Evolutionary conservation across 2,113 vertebrate species (phyloP).

Genomic region (Hypanus sabinus): DNA sequence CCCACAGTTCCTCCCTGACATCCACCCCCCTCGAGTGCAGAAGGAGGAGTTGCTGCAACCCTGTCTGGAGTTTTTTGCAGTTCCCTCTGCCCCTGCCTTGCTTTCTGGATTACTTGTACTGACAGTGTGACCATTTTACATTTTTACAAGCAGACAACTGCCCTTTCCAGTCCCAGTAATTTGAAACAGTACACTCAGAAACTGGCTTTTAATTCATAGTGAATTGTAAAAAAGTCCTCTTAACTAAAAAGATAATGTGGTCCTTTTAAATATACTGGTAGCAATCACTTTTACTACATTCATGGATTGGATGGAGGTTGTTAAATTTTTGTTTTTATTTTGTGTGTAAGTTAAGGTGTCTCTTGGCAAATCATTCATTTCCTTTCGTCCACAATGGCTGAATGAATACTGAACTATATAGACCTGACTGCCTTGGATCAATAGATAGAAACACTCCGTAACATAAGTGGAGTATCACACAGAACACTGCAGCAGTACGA

Average conservation of each 20-base stretch:
- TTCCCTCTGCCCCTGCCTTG: too few relatives aligned
- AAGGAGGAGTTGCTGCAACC: too few relatives aligned
- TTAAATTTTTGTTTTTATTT: background rate
- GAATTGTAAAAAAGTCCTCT: background rate
- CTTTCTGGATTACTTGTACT: too few relatives aligned
- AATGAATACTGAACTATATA: background rate
- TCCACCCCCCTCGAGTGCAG: too few relatives aligned
- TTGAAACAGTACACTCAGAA: background rate
- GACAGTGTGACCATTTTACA: background rate
- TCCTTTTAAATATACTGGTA: background rate
- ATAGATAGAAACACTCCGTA: background rate
- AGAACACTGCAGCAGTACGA: too few relatives aligned
- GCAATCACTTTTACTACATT: background rate
- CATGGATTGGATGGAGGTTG: background rate
- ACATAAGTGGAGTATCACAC: too few relatives aligned
- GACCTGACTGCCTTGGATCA: background rate
- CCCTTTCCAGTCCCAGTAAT: slow-evolving; percentile 41
- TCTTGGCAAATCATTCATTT: background rate
- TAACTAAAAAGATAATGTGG: background rate
- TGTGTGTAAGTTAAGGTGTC: background rate
- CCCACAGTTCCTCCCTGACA: too few relatives aligned
- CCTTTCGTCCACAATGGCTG: background rate
- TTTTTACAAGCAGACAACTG: background rate
- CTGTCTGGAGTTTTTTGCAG: too few relatives aligned
- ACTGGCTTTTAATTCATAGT: background rate